Percentiles rank a stretch among this genome's conserved stretches.
phyloP scores from a whole-genome alignment of 1,140 invertebrate species.

The Penaeus indicus region DNA sequence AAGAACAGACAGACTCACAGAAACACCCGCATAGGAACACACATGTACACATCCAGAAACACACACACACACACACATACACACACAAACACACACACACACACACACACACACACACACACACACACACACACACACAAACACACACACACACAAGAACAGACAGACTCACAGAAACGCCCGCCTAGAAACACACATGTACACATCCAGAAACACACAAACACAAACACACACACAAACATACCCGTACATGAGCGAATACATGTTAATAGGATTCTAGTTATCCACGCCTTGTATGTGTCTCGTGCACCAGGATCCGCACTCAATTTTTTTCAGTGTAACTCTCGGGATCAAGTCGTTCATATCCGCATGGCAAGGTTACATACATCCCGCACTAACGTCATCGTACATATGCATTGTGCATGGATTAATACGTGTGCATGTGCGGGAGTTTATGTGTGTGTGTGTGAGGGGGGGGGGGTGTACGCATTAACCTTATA shows the following conservation, averaged over 20 bases:
- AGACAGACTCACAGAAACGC: too few relatives aligned
- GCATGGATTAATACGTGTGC: neutral
- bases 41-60: neutral
- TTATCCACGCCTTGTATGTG: too few relatives aligned
- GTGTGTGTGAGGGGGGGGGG: slow-evolving; percentile 1
- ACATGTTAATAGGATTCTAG: neutral
- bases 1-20: too few relatives aligned
- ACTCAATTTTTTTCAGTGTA: too few relatives aligned
- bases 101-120: too few relatives aligned
- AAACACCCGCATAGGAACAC: neutral
- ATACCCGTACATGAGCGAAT: neutral
- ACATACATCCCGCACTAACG: neutral
- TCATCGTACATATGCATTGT: neutral
- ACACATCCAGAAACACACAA: neutral
- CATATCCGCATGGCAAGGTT: too few relatives aligned
- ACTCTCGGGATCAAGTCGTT: too few relatives aligned
- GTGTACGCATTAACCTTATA: neutral
- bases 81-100: too few relatives aligned
- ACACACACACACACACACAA: too few relatives aligned
- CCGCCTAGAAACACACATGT: neutral
- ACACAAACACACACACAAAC: neutral
- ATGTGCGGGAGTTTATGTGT: slow-evolving; percentile 19
- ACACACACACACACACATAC: too few relatives aligned
- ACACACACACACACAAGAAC: neutral
- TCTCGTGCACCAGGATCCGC: too few relatives aligned